Evolutionary conservation across 2,888 invertebrate genomes (phyloP), one percentile per base, ranked within the genome.

Genomic region (Notodonta dromedarius): DNA sequence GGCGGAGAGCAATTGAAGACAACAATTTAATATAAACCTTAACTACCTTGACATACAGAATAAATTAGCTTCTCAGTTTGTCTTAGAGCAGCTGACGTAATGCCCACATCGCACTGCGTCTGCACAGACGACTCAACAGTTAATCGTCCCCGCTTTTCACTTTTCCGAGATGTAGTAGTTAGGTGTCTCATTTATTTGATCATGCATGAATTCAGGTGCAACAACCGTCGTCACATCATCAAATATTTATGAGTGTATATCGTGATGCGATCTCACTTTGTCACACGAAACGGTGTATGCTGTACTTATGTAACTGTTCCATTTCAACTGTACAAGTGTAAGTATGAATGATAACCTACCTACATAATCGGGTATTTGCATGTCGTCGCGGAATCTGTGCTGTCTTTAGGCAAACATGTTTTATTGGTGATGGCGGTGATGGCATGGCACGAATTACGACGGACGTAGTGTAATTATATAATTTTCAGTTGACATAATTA

Each of bases 201-300:
- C 82, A 88, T 85, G 85, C 85, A 85, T 86, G 84, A 82, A 88
- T 88, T 89, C 84, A 84, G 84, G 91, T 86, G 87, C 87, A 91
- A 89, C 84, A 89, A 89, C 91, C 91, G 83, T 73, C 66, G 71
- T 76, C 74, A 76, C 73, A 80, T 80, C 73, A 79, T 87, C 81
- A 79, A 88, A 87, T 86, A 90, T 88, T 84, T 78, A 89, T 88
- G 77, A 88, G 79, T 59, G 55, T 70, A 68, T 75, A 75, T 68
- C 55, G 55, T 72, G 66, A 63, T 71, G 62, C 77, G 82, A 84
- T 86, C 86, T 86, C 86, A 83, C 85, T 81, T 77, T 78, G 72
- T 80, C 76, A 71, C 75, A 76, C 71, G 66, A 70, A 67, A 57
- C 63, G 67, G 53, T 58, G n/a, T 44, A 24, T 60, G 35, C 48